These are phyloP conservation scores for Dendrolimus pini DNA, from an alignment of 2,888 invertebrate genomes.

Conservation along the genomic window DNA sequence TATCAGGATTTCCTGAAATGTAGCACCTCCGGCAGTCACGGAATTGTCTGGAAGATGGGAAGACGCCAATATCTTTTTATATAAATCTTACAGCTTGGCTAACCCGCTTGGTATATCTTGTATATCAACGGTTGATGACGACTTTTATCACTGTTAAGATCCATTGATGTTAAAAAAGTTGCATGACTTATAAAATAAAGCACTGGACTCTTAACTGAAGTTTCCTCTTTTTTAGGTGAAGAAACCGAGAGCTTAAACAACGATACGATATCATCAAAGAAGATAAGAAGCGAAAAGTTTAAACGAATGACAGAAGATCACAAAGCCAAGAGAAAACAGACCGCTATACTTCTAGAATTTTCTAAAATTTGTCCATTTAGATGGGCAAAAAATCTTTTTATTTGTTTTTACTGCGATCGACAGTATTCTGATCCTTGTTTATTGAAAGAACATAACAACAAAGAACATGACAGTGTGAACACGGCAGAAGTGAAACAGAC, in stretches of 20 bases:
- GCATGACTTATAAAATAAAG: too few species aligned
- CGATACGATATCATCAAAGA: constrained; percentile 9
- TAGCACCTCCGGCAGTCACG: too few species aligned
- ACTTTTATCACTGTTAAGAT: too few species aligned
- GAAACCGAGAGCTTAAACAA: constrained; percentile 6
- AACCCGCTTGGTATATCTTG: too few species aligned
- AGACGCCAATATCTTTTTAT: too few species aligned
- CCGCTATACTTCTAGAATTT: constrained; percentile 40
- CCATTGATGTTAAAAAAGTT: too few species aligned
- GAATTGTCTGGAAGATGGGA: too few species aligned
- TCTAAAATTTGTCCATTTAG: constrained; percentile 58
- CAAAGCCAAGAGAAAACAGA: constrained; percentile 41
- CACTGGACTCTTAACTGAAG: background rate
- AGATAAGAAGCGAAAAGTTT: constrained; percentile 14
- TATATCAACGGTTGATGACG: too few species aligned
- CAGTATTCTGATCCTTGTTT: constrained; percentile 42
- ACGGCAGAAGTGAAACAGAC: constrained; percentile 32
- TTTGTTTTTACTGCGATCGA: constrained; percentile 56
- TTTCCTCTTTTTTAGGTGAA: constrained; percentile 7
- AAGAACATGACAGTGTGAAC: constrained; percentile 28
- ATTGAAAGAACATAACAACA: constrained; percentile 35
- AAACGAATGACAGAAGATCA: constrained; percentile 32
- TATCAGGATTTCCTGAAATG: too few species aligned
- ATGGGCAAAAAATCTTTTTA: constrained; percentile 56
- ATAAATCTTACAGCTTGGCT: too few species aligned